These are phyloP conservation scores for Philhelius pedissequus DNA, from an alignment of 2,888 invertebrate genomes.

Conservation along the genomic window DNA sequence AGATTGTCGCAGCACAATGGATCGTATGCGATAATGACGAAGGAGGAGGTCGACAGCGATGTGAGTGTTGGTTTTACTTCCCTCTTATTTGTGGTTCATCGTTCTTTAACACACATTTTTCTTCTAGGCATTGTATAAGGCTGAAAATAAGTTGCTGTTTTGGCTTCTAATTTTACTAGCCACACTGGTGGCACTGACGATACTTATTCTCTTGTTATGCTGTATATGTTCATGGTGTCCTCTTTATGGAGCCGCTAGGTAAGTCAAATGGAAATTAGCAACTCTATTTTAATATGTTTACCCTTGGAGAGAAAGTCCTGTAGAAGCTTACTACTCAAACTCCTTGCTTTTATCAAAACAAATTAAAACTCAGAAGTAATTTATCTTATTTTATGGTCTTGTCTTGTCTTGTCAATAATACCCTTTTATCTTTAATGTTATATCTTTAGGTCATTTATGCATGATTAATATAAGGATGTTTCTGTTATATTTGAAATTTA, in stretches of 20 bases:
- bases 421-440: neutral
- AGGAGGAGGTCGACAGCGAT: slow-evolving; percentile 73
- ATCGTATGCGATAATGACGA: slow-evolving; percentile 76
- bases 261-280: slow-evolving; percentile 71
- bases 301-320: neutral
- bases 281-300: neutral
- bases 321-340: slow-evolving; percentile 45
- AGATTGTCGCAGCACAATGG: slow-evolving; percentile 80
- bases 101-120: neutral
- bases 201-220: slow-evolving; percentile 87
- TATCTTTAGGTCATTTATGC: neutral
- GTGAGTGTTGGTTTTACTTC: slow-evolving; percentile 72
- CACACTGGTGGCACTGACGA: slow-evolving; percentile 85
- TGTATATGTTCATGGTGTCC: slow-evolving; percentile 92
- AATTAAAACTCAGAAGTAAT: neutral
- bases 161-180: slow-evolving; percentile 90
- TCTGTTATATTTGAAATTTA: too few relatives aligned
- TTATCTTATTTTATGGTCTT: neutral
- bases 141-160: slow-evolving; percentile 85
- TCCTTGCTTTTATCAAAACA: slow-evolving; percentile 41
- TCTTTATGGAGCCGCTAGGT: slow-evolving; percentile 88
- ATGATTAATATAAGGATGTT: neutral
- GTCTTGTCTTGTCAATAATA: slow-evolving; percentile 1
- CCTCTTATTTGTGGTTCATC: neutral
- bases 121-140: slow-evolving; percentile 85